Evolutionary conservation across 2,888 invertebrate species (phyloP).

Genomic region (Athalia cordata): DNA sequence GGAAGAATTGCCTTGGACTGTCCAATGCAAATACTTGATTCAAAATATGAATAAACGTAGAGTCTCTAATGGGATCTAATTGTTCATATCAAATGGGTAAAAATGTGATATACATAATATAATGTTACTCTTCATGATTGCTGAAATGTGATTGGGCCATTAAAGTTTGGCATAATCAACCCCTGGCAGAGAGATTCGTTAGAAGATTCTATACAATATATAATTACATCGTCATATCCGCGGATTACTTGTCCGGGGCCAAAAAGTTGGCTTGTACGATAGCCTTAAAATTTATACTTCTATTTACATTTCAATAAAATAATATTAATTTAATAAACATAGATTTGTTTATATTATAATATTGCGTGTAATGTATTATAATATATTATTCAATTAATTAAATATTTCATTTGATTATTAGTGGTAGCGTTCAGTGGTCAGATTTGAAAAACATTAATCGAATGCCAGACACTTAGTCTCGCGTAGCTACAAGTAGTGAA

Average conservation of each 20-base stretch:
- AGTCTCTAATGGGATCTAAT: constrained; percentile 45
- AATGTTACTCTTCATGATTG: constrained; percentile 47
- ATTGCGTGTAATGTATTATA: constrained; percentile 51
- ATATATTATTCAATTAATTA: constrained; percentile 64
- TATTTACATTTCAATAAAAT: constrained; percentile 71
- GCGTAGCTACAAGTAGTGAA: constrained; percentile 59
- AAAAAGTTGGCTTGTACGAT: constrained; percentile 63
- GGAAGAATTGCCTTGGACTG: constrained; percentile 17
- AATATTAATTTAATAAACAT: constrained; percentile 54
- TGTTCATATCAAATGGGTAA: constrained; percentile 47
- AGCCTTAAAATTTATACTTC: constrained; percentile 62
- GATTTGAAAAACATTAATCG: constrained; percentile 51
- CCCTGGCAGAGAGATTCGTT: background rate
- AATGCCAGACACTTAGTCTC: constrained; percentile 59
- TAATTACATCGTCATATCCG: background rate
- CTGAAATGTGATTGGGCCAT: background rate
- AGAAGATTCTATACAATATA: background rate
- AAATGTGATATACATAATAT: constrained; percentile 13
- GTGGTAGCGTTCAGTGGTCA: constrained; percentile 58
- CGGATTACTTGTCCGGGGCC: constrained; percentile 51
- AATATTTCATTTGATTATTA: constrained; percentile 65
- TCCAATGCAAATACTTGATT: background rate
- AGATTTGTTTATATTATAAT: constrained; percentile 52
- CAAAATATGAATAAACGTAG: background rate
- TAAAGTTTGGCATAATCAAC: background rate